Conservation (phyloP, 2,888 invertebrate genomes). For the Bursaphelenchus okinawaensis region DNA sequence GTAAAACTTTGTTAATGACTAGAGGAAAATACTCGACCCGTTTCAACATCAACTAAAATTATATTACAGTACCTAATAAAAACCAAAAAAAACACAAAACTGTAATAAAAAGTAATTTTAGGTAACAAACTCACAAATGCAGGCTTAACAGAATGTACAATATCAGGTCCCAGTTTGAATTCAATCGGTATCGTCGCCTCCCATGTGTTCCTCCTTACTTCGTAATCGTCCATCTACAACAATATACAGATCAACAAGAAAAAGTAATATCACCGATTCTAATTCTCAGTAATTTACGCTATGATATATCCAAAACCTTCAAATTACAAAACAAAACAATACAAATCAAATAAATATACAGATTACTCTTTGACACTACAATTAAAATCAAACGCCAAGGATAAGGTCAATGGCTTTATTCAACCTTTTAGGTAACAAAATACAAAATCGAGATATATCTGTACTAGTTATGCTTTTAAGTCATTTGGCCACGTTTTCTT, state of each 20-base stretch:
- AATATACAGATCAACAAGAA: background rate
- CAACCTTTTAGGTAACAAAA: background rate
- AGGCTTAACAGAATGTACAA: conserved; percentile 83
- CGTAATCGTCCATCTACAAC: conserved; percentile 67
- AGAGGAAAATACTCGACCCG: conserved; percentile 49
- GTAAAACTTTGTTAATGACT: conserved; percentile 35
- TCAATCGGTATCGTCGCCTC: conserved; percentile 88
- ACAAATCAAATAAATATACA: background rate
- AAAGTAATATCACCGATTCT: too few relatives aligned
- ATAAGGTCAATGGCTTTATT: background rate
- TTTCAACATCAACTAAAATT: conserved; percentile 51
- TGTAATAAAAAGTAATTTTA: background rate
- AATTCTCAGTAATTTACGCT: too few relatives aligned
- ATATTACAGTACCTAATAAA: conserved; percentile 21
- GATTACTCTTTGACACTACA: background rate
- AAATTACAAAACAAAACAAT: background rate
- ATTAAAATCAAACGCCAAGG: background rate
- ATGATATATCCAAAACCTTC: too few relatives aligned
- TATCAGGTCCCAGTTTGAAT: conserved; percentile 83
- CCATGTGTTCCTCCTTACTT: conserved; percentile 89
- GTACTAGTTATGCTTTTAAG: background rate
- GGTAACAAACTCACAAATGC: conserved; percentile 66
- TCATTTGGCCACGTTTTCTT: background rate
- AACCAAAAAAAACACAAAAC: conserved; percentile 2
- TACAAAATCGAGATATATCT: background rate